Conservation (phyloP, 2,888 invertebrate genomes). For the Melinopterus prodromus region DNA sequence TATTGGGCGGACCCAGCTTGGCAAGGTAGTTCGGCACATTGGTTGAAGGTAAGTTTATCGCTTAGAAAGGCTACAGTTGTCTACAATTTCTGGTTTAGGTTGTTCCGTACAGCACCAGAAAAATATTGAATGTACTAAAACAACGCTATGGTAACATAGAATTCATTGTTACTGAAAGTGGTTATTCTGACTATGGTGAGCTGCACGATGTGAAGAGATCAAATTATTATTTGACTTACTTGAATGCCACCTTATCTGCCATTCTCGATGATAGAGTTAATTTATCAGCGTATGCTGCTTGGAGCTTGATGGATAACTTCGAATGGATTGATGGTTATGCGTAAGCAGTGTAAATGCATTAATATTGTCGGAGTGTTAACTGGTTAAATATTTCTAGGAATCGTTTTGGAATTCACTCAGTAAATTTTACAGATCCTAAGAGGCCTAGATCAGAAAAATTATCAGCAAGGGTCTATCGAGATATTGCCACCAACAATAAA, state of each 20-base stretch:
- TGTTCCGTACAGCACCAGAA: slow-evolving; percentile 27
- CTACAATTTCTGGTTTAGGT: not conserved
- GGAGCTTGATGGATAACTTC: slow-evolving; percentile 80
- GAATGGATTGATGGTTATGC: slow-evolving; percentile 78
- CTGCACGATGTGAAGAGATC: slow-evolving; percentile 26
- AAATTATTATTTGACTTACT: slow-evolving; percentile 50
- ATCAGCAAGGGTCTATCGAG: slow-evolving; percentile 65
- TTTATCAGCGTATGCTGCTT: slow-evolving; percentile 72
- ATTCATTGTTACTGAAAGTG: slow-evolving; percentile 33
- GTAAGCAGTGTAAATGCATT: slow-evolving; percentile 55
- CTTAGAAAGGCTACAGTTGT: no score
- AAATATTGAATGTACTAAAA: slow-evolving; percentile 26
- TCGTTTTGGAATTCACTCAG: slow-evolving; percentile 70
- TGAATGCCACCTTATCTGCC: slow-evolving; percentile 60
- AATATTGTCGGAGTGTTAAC: no score
- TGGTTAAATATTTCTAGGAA: slow-evolving; percentile 16
- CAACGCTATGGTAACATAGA: slow-evolving; percentile 25
- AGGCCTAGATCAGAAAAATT: slow-evolving; percentile 68
- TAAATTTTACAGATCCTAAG: slow-evolving; percentile 65
- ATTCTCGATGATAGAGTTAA: slow-evolving; percentile 64
- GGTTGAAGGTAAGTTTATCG: no score
- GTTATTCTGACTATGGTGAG: slow-evolving; percentile 1
- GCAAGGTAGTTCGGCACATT: not conserved
- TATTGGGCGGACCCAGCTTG: not conserved
- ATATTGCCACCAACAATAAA: slow-evolving; percentile 59